phyloP scores from a whole-genome alignment of 2,888 invertebrate genomes.

The Trichopoda pennipes region DNA sequence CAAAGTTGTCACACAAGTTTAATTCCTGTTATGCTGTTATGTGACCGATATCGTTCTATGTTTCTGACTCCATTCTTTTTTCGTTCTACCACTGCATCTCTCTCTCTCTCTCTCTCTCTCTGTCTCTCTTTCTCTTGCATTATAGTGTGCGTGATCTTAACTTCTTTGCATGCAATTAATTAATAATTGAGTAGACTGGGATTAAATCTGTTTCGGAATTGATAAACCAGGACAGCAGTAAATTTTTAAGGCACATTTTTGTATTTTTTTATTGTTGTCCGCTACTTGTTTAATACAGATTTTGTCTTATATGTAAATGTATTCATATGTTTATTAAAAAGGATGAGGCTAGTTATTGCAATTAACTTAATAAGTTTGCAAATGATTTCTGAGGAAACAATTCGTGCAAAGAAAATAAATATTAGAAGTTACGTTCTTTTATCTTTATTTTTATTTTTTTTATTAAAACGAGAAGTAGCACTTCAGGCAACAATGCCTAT shows the following conservation, averaged over 20 bases:
- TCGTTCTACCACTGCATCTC: too few species aligned
- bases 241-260: slow-evolving; percentile 15
- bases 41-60: slow-evolving; percentile 63
- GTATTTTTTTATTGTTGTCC: slow-evolving; percentile 5
- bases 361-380: too few species aligned
- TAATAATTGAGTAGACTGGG: slow-evolving; percentile 60
- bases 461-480: too few species aligned
- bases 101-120: not conserved
- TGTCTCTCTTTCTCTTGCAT: not conserved
- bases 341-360: too few species aligned
- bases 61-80: slow-evolving; percentile 5
- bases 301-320: too few species aligned
- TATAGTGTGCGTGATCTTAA: slow-evolving; percentile 9
- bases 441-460: too few species aligned
- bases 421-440: too few species aligned
- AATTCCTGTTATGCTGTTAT: slow-evolving; percentile 60
- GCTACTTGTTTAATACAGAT: too few species aligned
- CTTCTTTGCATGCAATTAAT: slow-evolving; percentile 57
- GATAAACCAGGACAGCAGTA: slow-evolving; percentile 41
- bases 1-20: slow-evolving; percentile 65
- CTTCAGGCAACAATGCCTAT: too few species aligned
- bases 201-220: slow-evolving; percentile 49
- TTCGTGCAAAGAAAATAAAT: too few species aligned
- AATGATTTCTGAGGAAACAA: too few species aligned
- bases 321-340: too few species aligned